Conservation (phyloP, 2,113 vertebrate genomes). For the Cathartes aura region DNA sequence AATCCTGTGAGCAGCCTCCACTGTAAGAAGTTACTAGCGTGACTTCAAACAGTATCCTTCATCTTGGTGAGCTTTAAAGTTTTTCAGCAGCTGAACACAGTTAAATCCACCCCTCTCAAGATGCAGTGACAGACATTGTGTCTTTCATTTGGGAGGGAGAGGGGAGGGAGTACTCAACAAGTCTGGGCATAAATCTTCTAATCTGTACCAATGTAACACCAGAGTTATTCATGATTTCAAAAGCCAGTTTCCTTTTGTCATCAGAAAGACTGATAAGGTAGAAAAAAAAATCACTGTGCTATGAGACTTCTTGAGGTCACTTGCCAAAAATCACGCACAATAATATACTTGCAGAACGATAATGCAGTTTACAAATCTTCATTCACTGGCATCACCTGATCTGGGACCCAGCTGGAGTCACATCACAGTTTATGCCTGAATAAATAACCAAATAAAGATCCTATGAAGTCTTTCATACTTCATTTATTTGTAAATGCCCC, state of each 20-base stretch:
- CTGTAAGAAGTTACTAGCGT: background rate
- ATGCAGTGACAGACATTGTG: background rate
- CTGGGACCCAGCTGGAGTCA: background rate
- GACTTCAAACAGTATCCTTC: background rate
- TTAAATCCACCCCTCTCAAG: background rate
- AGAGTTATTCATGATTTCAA: background rate
- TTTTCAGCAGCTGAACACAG: background rate
- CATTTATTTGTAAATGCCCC: background rate
- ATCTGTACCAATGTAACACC: background rate
- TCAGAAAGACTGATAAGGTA: background rate
- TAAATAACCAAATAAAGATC: conserved; percentile 17
- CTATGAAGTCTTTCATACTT: background rate
- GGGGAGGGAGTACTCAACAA: background rate
- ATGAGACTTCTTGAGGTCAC: background rate
- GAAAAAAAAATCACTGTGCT: background rate
- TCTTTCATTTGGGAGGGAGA: background rate
- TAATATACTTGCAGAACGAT: conserved; percentile 1
- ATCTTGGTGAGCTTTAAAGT: background rate
- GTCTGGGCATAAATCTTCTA: background rate
- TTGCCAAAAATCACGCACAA: background rate
- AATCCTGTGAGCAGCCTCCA: background rate
- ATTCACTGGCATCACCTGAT: background rate
- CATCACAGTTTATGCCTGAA: conserved; percentile 11
- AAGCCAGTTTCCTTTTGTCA: background rate
- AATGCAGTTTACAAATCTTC: background rate